Base-by-base conservation (phyloP, 2,113 vertebrate genomes). In the Vulpes lagopus region DNA sequence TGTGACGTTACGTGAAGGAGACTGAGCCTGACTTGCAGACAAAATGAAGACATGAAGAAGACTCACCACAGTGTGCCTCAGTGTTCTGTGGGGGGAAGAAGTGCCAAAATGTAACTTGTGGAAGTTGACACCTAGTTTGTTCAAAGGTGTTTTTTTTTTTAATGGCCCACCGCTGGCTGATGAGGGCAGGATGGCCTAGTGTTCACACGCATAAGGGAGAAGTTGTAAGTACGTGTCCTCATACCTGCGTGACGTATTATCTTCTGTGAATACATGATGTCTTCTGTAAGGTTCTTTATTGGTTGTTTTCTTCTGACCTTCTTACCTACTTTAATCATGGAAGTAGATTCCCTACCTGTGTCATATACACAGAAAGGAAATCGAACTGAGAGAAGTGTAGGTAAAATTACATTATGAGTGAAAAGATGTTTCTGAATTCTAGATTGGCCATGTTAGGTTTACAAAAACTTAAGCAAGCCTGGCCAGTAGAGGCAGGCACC, bases 171-270 rank as follows among this genome's bases (percentile, higher is more conserved):
- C 15, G 0, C 3, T 78, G 71, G 53, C 20, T 76, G 49, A 35
- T 4, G 2, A 22, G 49, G 80, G 22, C 76, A 43, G 16, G 25
- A 2, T 5, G 20, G 55, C 62, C 25, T 30, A 57, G 30, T 6
- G 3, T 32, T 67, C 27, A 1, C 5, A 10, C 12, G 12, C 11
- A 4, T 43, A 5, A 15, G 57, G 23, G 23, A 35, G 60, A 49
- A 5, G 55, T 32, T 85, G 38, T 17, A 7, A 15, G 2, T 9
- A 0, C 3, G 0, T 25, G 3, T 22, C 59, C n/a, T 3, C 0
- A 0, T 35, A 9, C 4, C 8, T 0, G 35, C 1, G 8, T 11
- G 0, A 2, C 49, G 17, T 22, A 11, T 57, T 57, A 59, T 8
- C 49, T 23, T 93, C 16, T 7, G 23, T 73, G 49, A 76, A 27